Evolutionary conservation across 2,797 vertebrate genomes (phyloP).

Genomic region (Acrossocheilus wenchowensis): DNA sequence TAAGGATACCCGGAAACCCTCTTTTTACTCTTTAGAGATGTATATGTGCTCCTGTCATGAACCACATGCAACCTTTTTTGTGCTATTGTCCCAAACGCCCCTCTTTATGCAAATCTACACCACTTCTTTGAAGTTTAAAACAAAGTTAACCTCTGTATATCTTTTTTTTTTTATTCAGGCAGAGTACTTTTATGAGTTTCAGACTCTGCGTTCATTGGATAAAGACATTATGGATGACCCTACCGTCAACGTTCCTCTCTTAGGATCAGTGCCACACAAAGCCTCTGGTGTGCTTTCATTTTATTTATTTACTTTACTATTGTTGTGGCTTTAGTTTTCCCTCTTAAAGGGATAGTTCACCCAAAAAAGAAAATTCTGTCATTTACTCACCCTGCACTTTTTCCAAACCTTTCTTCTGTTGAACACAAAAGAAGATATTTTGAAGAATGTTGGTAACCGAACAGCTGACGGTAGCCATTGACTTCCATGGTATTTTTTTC

Average conservation of each 20-base stretch:
- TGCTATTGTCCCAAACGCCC: constrained; percentile 40
- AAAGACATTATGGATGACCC: constrained; percentile 91
- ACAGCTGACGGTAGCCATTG: background rate
- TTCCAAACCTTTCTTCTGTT: background rate
- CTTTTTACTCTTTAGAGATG: constrained; percentile 44
- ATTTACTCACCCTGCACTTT: background rate
- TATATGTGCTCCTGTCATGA: constrained; percentile 44
- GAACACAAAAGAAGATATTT: background rate
- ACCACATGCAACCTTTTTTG: constrained; percentile 42
- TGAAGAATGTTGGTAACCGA: background rate
- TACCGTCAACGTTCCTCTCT: constrained; percentile 84
- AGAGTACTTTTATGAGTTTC: constrained; percentile 91
- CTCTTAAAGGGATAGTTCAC: constrained; percentile 1
- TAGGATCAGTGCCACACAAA: constrained; percentile 87
- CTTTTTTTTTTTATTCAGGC: constrained; percentile 71
- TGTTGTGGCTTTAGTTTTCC: background rate
- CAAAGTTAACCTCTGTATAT: constrained; percentile 21
- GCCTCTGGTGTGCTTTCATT: constrained; percentile 79
- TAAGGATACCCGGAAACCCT: constrained; percentile 20
- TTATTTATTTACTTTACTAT: background rate
- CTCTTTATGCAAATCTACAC: constrained; percentile 13
- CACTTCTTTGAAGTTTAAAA: constrained; percentile 22
- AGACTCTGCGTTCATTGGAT: constrained; percentile 87
- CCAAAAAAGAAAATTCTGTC: background rate
- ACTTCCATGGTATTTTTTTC: background rate